A percentile compares a stretch with the other conserved stretches of the same genome.
Evolutionary conservation across 2,888 invertebrate genomes (phyloP).

Genomic region (Agonum fuliginosum): DNA sequence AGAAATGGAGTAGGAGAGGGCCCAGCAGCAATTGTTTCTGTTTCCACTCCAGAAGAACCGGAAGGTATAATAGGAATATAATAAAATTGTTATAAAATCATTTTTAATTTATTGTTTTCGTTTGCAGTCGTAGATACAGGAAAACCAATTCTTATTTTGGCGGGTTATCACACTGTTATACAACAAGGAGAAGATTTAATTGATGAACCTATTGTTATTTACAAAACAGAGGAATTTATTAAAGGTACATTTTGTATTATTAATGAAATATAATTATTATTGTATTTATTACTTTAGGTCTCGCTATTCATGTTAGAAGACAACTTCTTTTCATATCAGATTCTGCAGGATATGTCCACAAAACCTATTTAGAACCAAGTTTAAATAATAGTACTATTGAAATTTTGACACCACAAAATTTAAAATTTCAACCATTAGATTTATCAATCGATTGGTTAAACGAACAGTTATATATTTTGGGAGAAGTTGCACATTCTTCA

Average conservation of each 20-base stretch:
- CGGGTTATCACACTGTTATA: conserved; percentile 80
- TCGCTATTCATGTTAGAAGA: conserved; percentile 84
- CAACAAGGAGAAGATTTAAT: conserved; percentile 81
- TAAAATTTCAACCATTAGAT: conserved; percentile 80
- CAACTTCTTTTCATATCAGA: conserved; percentile 87
- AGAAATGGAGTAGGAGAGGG: conserved; percentile 88
- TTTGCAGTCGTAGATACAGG: conserved; percentile 79
- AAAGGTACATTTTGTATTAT: conserved; percentile 70
- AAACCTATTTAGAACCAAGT: conserved; percentile 73
- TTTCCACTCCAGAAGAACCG: conserved; percentile 81
- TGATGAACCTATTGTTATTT: conserved; percentile 80
- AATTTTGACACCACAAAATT: conserved; percentile 75
- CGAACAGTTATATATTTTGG: conserved; percentile 87
- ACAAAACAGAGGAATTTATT: conserved; percentile 76
- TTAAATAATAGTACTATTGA: conserved; percentile 73
- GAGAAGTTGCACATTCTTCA: conserved; percentile 78
- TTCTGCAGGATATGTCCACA: conserved; percentile 78
- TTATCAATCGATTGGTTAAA: conserved; percentile 93
- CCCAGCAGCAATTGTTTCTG: conserved; percentile 79
- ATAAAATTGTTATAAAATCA: neutral
- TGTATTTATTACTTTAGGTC: conserved; percentile 75
- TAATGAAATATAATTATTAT: neutral
- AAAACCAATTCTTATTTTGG: conserved; percentile 82
- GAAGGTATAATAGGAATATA: conserved; percentile 77
- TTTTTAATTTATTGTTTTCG: neutral